Evolutionary conservation across 2,888 invertebrate species (phyloP).

Genomic region (Brenthis ino): DNA sequence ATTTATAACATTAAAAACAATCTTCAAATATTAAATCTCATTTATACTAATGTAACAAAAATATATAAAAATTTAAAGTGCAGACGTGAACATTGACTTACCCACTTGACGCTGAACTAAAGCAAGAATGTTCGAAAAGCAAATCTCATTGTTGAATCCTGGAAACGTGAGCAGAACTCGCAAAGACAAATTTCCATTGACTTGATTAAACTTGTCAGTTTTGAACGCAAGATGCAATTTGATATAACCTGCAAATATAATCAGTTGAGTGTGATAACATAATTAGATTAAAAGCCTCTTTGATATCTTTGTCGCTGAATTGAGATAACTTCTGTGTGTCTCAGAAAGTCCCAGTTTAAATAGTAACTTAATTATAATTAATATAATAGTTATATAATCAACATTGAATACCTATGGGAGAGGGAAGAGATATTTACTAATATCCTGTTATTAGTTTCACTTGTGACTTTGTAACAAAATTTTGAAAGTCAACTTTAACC

Average conservation of each 20-base stretch:
- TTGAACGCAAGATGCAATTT: slow-evolving; percentile 66
- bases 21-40: background rate
- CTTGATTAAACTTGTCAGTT: slow-evolving; percentile 76
- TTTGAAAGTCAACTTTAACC: no score
- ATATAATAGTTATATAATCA: no score
- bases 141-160: slow-evolving; percentile 71
- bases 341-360: no score
- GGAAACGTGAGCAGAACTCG: slow-evolving; percentile 69
- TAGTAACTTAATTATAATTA: no score
- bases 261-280: slow-evolving; percentile 21
- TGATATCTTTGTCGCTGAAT: background rate
- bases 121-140: slow-evolving; percentile 58
- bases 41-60: background rate
- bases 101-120: slow-evolving; percentile 36
- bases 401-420: no score
- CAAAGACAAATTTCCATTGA: slow-evolving; percentile 75
- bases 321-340: background rate
- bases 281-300: slow-evolving; percentile 2
- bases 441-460: no score
- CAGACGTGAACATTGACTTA: slow-evolving; percentile 25
- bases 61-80: slow-evolving; percentile 18
- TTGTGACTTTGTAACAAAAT: no score
- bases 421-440: no score
- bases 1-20: no score
- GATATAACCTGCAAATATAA: slow-evolving; percentile 43